Conservation (phyloP, 2,113 vertebrate genomes). For the Triplophysa tibetana region DNA sequence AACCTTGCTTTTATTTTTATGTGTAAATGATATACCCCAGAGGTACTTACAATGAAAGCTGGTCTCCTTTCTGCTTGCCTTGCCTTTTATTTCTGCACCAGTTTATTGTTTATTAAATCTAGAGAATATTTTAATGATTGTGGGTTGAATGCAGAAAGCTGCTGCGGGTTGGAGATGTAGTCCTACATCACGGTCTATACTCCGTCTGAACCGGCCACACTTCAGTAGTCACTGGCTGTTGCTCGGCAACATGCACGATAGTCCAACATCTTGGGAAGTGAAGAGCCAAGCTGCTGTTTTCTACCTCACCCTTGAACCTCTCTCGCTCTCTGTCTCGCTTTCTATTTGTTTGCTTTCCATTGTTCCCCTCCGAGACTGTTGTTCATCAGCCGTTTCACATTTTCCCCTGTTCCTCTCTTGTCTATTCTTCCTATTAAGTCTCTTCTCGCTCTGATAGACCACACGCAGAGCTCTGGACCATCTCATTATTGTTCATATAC, state of each 20-base stretch:
- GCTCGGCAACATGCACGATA: constrained; percentile 79
- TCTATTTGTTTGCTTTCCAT: constrained; percentile 21
- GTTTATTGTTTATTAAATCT: constrained; percentile 5
- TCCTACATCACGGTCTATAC: constrained; percentile 69
- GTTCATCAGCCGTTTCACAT: constrained; percentile 24
- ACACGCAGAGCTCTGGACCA: constrained; percentile 3
- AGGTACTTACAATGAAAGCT: neutral
- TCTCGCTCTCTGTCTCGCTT: constrained; percentile 28
- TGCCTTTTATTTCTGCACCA: neutral
- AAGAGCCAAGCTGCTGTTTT: constrained; percentile 57
- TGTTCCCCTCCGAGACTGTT: constrained; percentile 6
- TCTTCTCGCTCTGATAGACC: constrained; percentile 4
- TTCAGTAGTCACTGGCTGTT: constrained; percentile 77
- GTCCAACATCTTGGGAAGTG: constrained; percentile 70
- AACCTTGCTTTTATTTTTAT: constrained; percentile 1
- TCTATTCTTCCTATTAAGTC: constrained; percentile 15
- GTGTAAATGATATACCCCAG: constrained; percentile 11
- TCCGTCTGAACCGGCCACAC: constrained; percentile 64
- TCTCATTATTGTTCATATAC: constrained; percentile 35
- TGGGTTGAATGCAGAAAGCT: constrained; percentile 17
- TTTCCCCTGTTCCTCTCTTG: neutral
- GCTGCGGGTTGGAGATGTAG: constrained; percentile 49
- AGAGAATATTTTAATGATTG: constrained; percentile 26
- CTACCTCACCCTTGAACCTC: constrained; percentile 32
- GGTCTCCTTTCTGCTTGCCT: neutral